Conservation (phyloP, 2,888 invertebrate species). For the Microplitis deprimator region DNA sequence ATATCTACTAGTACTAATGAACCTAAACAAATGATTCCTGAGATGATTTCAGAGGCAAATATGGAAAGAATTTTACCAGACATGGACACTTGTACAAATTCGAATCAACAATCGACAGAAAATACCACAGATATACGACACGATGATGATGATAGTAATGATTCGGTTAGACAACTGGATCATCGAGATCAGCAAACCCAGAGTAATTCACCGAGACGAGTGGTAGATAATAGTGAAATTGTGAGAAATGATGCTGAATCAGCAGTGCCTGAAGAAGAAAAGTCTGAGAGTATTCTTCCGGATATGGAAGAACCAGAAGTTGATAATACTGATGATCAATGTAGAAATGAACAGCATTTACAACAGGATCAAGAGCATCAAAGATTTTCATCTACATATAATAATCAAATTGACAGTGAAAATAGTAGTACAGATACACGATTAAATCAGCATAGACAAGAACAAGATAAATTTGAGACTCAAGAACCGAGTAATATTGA, state of each 20-base stretch:
- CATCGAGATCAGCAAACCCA: slow-evolving; percentile 56
- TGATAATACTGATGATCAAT: slow-evolving; percentile 22
- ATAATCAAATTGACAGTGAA: slow-evolving; percentile 35
- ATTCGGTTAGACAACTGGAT: slow-evolving; percentile 48
- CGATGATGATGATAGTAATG: slow-evolving; percentile 36
- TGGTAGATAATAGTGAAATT: slow-evolving; percentile 36
- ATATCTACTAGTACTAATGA: slow-evolving; percentile 54
- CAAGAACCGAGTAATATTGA: slow-evolving; percentile 14
- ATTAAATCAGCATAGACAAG: slow-evolving; percentile 29
- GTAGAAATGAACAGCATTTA: slow-evolving; percentile 19
- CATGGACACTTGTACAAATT: slow-evolving; percentile 54
- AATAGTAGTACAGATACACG: slow-evolving; percentile 37
- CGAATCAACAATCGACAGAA: slow-evolving; percentile 40
- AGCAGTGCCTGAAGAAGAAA: slow-evolving; percentile 52
- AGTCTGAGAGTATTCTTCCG: slow-evolving; percentile 61
- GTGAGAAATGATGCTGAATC: slow-evolving; percentile 38
- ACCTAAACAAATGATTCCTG: slow-evolving; percentile 55
- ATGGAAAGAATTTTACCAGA: slow-evolving; percentile 61
- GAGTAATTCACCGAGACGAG: slow-evolving; percentile 44
- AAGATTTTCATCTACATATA: slow-evolving; percentile 48
- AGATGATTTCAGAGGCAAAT: slow-evolving; percentile 56
- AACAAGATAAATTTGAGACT: slow-evolving; percentile 32
- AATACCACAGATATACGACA: slow-evolving; percentile 34
- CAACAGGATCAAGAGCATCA: slow-evolving; percentile 1
- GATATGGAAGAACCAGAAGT: slow-evolving; percentile 55